A percentile compares a stretch with the other conserved stretches of the same genome.
phyloP scores from a whole-genome alignment of 1,140 invertebrate genomes.

The Saccostrea echinata region DNA sequence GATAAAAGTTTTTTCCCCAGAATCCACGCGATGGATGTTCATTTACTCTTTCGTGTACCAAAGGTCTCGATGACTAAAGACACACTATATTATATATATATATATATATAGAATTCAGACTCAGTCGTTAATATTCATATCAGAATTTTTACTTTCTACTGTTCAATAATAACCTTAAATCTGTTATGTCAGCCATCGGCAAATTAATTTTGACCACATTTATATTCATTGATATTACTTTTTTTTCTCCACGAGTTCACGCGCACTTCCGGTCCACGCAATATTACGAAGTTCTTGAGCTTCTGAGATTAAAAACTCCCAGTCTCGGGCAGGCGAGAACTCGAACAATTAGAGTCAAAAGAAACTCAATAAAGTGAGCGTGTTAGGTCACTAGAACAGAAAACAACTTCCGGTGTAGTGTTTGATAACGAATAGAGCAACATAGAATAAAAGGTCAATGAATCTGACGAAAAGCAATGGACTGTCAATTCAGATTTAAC shows the following conservation, averaged over 20 bases:
- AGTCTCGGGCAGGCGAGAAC: background rate
- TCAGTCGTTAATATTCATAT: too few species aligned
- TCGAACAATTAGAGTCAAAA: background rate
- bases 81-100: too few species aligned
- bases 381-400: slow-evolving; percentile 5
- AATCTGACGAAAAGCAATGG: background rate
- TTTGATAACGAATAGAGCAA: background rate
- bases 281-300: background rate
- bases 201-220: background rate
- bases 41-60: too few species aligned
- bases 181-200: background rate
- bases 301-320: background rate
- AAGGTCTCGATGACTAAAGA: too few species aligned
- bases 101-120: too few species aligned
- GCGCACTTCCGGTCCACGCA: slow-evolving; percentile 17
- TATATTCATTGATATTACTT: background rate
- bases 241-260: background rate
- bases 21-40: too few species aligned
- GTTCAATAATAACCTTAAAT: background rate
- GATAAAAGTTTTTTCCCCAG: too few species aligned
- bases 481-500: too few species aligned
- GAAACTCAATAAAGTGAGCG: background rate
- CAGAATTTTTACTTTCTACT: background rate
- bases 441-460: background rate
- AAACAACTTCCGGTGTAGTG: background rate